Conservation (phyloP, 2,113 vertebrate genomes). For the Geococcyx californianus region DNA sequence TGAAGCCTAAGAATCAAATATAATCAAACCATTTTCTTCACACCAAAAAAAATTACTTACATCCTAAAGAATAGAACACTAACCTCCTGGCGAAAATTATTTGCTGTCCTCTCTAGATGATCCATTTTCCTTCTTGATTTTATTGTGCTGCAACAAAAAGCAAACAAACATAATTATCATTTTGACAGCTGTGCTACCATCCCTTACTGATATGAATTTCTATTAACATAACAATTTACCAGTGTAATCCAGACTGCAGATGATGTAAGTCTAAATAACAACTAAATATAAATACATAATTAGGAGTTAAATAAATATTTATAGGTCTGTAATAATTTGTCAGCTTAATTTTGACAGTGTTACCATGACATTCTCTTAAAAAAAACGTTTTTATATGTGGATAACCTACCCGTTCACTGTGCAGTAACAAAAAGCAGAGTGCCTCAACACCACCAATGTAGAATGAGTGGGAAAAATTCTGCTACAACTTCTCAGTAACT, state of each 20-base stretch:
- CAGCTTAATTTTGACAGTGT: constrained; percentile 7
- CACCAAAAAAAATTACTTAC: not conserved
- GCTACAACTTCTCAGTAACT: constrained; percentile 64
- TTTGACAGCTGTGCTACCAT: constrained; percentile 10
- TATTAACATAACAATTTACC: constrained; percentile 3
- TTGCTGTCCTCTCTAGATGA: constrained; percentile 90
- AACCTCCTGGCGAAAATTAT: constrained; percentile 86
- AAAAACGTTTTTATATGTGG: not conserved
- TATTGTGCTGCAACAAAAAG: constrained; percentile 78
- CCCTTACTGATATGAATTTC: not conserved
- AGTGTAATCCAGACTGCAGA: not conserved
- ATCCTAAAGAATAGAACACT: constrained; percentile 46
- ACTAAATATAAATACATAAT: not conserved
- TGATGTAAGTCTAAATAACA: not conserved
- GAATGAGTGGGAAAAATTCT: constrained; percentile 54
- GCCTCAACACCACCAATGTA: not conserved
- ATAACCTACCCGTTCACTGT: constrained; percentile 73
- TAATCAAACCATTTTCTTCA: not conserved
- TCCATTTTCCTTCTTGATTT: constrained; percentile 83
- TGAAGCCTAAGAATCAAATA: not conserved
- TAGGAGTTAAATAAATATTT: not conserved
- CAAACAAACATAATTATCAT: constrained; percentile 43
- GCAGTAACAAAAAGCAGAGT: constrained; percentile 41
- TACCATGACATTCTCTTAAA: not conserved
- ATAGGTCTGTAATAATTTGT: not conserved